Conservation (phyloP, 2,113 vertebrate species). For the Malurus elegans region DNA sequence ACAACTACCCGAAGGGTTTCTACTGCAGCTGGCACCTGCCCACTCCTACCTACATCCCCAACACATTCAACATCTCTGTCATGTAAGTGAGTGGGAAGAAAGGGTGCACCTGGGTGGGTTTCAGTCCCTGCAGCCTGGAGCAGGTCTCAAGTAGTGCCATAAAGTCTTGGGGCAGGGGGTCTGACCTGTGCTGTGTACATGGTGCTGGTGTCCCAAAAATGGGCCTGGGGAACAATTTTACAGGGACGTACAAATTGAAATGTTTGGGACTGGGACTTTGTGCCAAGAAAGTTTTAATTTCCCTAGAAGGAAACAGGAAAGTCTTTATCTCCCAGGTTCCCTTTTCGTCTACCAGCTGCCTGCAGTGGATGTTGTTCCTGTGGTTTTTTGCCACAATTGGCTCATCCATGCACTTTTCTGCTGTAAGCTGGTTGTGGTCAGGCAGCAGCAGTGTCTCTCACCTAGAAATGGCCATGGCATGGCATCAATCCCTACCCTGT, state of each 20-base stretch:
- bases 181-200: neutral
- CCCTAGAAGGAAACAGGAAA: neutral
- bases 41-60: constrained; percentile 88
- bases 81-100: constrained; percentile 80
- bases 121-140: neutral
- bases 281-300: neutral
- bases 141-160: neutral
- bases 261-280: neutral
- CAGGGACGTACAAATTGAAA: neutral
- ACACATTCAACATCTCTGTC: constrained; percentile 89
- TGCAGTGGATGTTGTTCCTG: accelerated
- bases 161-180: neutral
- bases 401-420: neutral
- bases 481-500: neutral
- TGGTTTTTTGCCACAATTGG: accelerated
- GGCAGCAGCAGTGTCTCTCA: neutral
- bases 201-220: neutral
- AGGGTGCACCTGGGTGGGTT: neutral
- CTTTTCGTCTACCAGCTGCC: neutral
- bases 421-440: accelerated
- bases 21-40: constrained; percentile 97
- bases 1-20: constrained; percentile 96
- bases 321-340: neutral
- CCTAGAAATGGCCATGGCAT: neutral
- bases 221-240: neutral